Evolutionary conservation across 2,888 invertebrate species (phyloP).

Genomic region (Clistopyga incitator): DNA sequence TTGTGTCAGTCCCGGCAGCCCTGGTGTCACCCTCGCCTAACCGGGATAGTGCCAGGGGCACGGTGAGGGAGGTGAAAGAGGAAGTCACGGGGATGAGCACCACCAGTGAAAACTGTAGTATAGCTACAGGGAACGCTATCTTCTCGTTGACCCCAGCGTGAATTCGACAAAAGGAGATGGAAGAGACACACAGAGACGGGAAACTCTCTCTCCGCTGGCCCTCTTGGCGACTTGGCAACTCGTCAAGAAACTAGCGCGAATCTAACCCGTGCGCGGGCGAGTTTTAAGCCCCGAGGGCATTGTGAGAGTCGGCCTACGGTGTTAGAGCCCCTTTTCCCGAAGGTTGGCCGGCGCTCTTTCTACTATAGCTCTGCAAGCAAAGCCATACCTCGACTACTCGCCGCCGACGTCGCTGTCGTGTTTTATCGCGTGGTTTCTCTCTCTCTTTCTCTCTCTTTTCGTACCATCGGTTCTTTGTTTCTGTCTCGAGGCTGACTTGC

Average conservation of each 20-base stretch:
- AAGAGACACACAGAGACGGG: slow-evolving; percentile 55
- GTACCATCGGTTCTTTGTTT: slow-evolving; percentile 70
- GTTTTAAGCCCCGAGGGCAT: slow-evolving; percentile 66
- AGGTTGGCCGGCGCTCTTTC: slow-evolving; percentile 29
- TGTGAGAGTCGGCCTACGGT: slow-evolving; percentile 67
- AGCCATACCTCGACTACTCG: slow-evolving; percentile 2
- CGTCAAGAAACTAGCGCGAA: slow-evolving; percentile 83
- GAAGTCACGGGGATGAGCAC: slow-evolving; percentile 7
- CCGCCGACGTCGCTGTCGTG: slow-evolving; percentile 11
- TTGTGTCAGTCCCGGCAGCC: slow-evolving; percentile 71
- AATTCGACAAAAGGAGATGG: slow-evolving; percentile 67
- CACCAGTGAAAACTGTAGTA: slow-evolving; percentile 28
- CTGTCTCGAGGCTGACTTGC: slow-evolving; percentile 77
- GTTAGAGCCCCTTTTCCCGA: slow-evolving; percentile 42
- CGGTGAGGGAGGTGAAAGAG: slow-evolving; percentile 20
- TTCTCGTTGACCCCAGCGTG: slow-evolving; percentile 59
- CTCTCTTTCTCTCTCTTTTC: slow-evolving; percentile 66
- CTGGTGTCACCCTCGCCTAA: slow-evolving; percentile 63
- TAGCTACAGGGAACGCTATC: slow-evolving; percentile 44
- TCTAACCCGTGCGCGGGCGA: slow-evolving; percentile 76
- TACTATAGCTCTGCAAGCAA: slow-evolving; percentile 9
- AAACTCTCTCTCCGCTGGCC: slow-evolving; percentile 73
- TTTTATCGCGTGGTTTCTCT: slow-evolving; percentile 55
- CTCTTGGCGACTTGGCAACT: slow-evolving; percentile 82
- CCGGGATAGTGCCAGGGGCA: slow-evolving; percentile 51